Evolutionary conservation across 2,888 invertebrate genomes (phyloP).

Genomic region (Meta bourneti): DNA sequence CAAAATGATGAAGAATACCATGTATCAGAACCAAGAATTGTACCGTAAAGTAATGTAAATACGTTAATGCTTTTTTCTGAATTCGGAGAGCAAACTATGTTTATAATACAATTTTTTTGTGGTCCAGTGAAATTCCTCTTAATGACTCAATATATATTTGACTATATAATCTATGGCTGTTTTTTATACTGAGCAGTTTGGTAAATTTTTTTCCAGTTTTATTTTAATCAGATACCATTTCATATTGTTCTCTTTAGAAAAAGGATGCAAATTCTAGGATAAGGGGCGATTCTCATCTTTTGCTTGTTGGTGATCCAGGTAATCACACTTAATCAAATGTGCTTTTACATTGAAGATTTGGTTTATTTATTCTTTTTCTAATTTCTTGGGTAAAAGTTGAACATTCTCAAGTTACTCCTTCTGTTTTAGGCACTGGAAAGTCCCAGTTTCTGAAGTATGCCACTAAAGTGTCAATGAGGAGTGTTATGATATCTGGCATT

Average conservation of each 20-base stretch:
- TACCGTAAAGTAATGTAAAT: neutral
- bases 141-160: neutral
- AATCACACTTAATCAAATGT: constrained; percentile 11
- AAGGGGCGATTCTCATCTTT: constrained; percentile 90
- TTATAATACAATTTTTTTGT: neutral
- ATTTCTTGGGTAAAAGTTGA: neutral
- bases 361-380: neutral
- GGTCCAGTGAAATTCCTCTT: neutral
- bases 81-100: neutral
- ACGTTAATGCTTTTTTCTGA: neutral
- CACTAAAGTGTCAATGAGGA: constrained; percentile 86
- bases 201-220: neutral
- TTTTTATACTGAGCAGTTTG: neutral
- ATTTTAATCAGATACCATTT: neutral
- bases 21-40: too few relatives aligned
- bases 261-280: constrained; percentile 82
- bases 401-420: neutral
- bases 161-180: neutral
- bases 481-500: constrained; percentile 91
- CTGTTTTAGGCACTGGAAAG: constrained; percentile 89
- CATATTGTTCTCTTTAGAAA: constrained; percentile 78
- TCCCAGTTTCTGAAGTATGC: constrained; percentile 90
- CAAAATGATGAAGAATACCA: too few relatives aligned
- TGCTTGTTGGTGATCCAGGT: constrained; percentile 90
- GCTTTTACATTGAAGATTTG: neutral